Percentiles rank a stretch among this genome's conserved stretches.
Evolutionary conservation across 23 tunicate species (phyloP).

Genomic region (Styela clava): DNA sequence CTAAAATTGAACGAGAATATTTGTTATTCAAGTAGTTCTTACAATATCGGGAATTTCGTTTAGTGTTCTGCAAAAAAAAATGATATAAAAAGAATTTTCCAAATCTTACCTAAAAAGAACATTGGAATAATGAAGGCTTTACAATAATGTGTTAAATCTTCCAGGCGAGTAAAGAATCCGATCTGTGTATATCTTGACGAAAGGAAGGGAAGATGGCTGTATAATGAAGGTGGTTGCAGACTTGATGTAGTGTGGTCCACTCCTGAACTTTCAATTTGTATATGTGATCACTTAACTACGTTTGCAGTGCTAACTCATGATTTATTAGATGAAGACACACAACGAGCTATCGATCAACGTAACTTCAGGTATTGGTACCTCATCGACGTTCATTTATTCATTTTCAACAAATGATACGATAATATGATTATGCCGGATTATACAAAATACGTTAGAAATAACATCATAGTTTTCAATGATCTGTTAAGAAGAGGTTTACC

Average conservation of each 20-base stretch:
- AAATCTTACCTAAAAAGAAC: too few relatives aligned
- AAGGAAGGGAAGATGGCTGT: conserved; percentile 32
- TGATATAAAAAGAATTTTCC: too few relatives aligned
- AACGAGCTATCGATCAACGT: background rate
- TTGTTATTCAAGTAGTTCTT: too few relatives aligned
- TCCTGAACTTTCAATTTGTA: conserved; percentile 49
- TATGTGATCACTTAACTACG: conserved; percentile 70
- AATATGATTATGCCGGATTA: background rate
- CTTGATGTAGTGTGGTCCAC: conserved; percentile 18
- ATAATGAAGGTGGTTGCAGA: conserved; percentile 70
- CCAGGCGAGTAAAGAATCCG: conserved; percentile 31
- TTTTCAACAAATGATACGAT: background rate
- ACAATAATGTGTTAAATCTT: too few relatives aligned
- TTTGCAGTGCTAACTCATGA: conserved; percentile 81
- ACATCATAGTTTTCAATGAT: too few relatives aligned
- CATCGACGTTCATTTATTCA: background rate
- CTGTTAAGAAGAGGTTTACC: too few relatives aligned
- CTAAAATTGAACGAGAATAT: too few relatives aligned
- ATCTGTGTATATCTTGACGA: conserved; percentile 54
- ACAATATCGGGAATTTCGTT: too few relatives aligned
- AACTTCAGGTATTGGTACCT: conserved; percentile 23
- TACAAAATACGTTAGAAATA: too few relatives aligned
- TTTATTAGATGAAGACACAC: conserved; percentile 25
- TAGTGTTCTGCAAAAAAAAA: too few relatives aligned
- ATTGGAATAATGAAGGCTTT: too few relatives aligned